Base-by-base conservation (phyloP, 2,888 invertebrate genomes). In the Agrenia bidenticulata region DNA sequence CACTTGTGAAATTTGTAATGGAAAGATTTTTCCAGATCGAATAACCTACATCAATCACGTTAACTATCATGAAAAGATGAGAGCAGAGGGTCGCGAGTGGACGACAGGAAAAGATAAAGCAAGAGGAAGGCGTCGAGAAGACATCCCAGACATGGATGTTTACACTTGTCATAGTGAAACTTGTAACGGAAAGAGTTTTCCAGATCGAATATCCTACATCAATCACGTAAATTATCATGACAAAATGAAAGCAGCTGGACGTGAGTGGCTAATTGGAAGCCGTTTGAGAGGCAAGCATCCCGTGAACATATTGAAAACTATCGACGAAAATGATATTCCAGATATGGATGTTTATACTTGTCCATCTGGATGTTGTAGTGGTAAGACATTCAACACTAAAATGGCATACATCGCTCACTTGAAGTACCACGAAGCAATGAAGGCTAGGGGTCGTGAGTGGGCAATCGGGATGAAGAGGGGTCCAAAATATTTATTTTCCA, bases 201-300 rank as follows among this genome's bases (percentile, higher is more conserved):
- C 26, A 2, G 19, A 27, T 5, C 26, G 55, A 27, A 7, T 17
- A 2, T 26, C 15, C 2, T 55, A 27, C 5, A 26, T 55, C n/a
- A 27, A 27, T 32, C 55, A 55, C n/a, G 27, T 55, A 4, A 55
- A 55, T 13, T 55, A 55, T 27, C 55, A 55, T 27, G 27, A 26
- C 2, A 24, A 7, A n/a, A 24, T 55, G 17, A 55, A 55, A 32
- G 51, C 51, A 15, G n/a, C 24, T 2, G 27, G 32, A 27, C n/a
- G 26, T 24, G 27, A 55, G 19, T 45, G 45, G 45, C 4, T n/a
- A 45, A 21, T 17, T 5, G 51, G 51, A 21, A 23, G 23, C 7
- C n/a, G n/a, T n/a, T n/a, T n/a, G 7, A 17, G 15, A 13, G 55
- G 32, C 7, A 27, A 26, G n/a, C 7, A 27, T 17, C 4, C 11